phyloP scores from a whole-genome alignment of 2,888 invertebrate species.

The Dilophus febrilis region DNA sequence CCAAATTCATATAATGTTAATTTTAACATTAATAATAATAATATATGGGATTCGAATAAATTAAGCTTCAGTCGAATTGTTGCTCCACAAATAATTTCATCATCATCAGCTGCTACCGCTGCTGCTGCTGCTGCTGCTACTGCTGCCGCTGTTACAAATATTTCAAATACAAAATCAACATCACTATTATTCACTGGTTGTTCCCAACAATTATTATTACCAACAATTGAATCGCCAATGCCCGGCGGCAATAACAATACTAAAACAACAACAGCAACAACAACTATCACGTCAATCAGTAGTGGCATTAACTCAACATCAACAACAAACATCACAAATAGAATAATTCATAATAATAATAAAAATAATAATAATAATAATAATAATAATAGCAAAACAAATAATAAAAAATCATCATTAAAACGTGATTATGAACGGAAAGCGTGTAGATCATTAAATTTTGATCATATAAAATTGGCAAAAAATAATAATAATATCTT shows the following conservation, averaged over 20 bases:
- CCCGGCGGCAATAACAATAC: conserved; percentile 5
- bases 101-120: background rate
- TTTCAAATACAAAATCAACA: no score
- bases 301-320: no score
- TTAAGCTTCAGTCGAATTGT: conserved; percentile 16
- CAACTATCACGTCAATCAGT: background rate
- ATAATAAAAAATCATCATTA: no score
- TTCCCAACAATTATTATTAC: background rate
- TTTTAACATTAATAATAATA: conserved; percentile 1
- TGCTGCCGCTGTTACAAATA: background rate
- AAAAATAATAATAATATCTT: no score
- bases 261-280: conserved; percentile 2
- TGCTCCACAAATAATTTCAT: conserved; percentile 10
- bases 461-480: no score
- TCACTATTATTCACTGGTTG: background rate
- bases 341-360: no score
- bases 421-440: no score
- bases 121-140: background rate
- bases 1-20: no score
- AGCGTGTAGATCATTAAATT: no score
- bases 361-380: no score
- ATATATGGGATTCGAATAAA: conserved; percentile 13
- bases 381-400: no score
- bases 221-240: conserved; percentile 2
- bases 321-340: no score